Base-by-base conservation (phyloP, 2,113 vertebrate species). In the Poeciliopsis turrubarensis region DNA sequence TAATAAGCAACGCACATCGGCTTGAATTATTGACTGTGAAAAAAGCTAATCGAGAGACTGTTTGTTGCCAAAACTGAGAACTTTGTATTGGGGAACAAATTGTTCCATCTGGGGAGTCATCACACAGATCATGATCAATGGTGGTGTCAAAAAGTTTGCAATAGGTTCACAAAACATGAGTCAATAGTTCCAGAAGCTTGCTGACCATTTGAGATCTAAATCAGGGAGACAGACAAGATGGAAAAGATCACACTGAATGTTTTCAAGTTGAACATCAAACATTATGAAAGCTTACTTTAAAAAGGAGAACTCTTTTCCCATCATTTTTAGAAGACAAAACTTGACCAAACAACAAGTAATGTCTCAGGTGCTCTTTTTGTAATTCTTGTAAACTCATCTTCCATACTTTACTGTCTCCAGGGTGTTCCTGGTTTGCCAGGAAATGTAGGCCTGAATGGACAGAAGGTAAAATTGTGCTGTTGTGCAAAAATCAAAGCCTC, bases 381-480 rank as follows among this genome's bases (percentile, higher is more conserved):
- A 6, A 2, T 26, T 32, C 34, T 63, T 10, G 60, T 30, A 27
- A 70, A 71, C 6, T 54, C 19, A 77, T 70, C 1, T 65, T 1
- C 11, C 14, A 29, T 27, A 51, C 12, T 44, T 82, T 11, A 9
- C 77, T 87, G 25, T 65, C 89, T 61, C 44, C 68, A 96, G 95
- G 95, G 95, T 37, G 78, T 93, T 68, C 93, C 92, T 67, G 95
- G 95, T 31, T 86, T 92, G 60, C 89, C 94, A 80, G 95, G 94
- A 87, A 88, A 51, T 78, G 87, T 89, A 44, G 95, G 95, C 22
- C 67, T 79, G 12, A 41, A 37, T 27, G 95, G 95, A 75, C 79
- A 82, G 62, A 95, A 96, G 93, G 64, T 75, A 68, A 82, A 10
- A 65, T 9, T 7, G 26, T 67, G 6, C 12, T 39, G 26, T 68